Conservation (phyloP, 2,797 vertebrate species). For the Thripadectes ignobilis region DNA sequence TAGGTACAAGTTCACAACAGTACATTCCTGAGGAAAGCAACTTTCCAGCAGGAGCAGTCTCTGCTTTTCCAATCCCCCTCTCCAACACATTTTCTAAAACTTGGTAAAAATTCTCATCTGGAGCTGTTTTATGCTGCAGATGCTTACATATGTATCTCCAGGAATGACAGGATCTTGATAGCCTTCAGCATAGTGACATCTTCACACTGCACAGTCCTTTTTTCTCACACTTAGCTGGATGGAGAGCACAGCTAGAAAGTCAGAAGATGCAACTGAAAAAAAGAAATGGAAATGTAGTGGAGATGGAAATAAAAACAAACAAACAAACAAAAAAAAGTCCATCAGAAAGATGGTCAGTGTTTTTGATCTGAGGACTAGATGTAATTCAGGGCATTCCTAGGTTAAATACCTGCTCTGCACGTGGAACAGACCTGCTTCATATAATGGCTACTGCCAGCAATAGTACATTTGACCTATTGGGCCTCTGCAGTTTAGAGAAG, state of each 20-base stretch:
- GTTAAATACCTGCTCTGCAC: not conserved
- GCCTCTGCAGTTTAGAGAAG: not conserved
- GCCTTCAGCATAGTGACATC: not conserved
- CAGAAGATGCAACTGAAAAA: not conserved
- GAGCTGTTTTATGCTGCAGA: not conserved
- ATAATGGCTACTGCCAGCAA: fast-evolving
- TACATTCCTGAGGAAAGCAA: not conserved
- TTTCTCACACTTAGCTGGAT: not conserved
- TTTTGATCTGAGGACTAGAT: not conserved
- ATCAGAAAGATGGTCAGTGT: not conserved
- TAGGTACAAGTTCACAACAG: not conserved
- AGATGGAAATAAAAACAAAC: not conserved
- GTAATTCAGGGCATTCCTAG: not conserved
- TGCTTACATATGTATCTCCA: not conserved
- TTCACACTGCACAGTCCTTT: not conserved
- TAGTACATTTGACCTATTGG: not conserved
- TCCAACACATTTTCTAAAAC: not conserved
- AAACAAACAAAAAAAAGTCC: not conserved
- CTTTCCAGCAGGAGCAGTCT: not conserved
- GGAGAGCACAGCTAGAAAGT: not conserved
- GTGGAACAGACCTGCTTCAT: not conserved
- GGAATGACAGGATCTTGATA: not conserved
- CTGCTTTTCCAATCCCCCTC: not conserved
- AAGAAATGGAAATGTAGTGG: not conserved
- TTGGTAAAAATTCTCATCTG: not conserved